Evolutionary conservation across 2,797 vertebrate genomes (phyloP).

Genomic region (Aplochiton taeniatus): DNA sequence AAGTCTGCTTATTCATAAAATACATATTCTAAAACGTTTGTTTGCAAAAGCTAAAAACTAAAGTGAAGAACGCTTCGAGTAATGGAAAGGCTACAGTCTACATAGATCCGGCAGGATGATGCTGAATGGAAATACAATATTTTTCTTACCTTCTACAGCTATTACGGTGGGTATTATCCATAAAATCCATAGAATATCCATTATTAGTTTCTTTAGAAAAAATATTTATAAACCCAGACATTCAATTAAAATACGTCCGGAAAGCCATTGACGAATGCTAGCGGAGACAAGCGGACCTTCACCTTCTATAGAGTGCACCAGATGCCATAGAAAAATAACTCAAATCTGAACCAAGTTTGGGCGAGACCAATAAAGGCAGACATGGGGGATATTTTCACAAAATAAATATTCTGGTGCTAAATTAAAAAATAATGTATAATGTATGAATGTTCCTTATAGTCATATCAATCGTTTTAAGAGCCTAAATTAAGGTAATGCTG

Average conservation of each 20-base stretch:
- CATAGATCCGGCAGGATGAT: constrained; percentile 48
- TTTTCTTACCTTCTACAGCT: constrained; percentile 82
- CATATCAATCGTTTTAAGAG: too few species aligned
- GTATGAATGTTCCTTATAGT: accelerated
- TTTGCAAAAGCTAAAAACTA: too few species aligned
- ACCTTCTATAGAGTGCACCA: constrained; percentile 69
- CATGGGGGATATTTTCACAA: constrained; percentile 58
- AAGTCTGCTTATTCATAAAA: too few species aligned
- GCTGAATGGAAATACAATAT: constrained; percentile 48
- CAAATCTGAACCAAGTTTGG: constrained; percentile 81
- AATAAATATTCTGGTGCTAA: not conserved
- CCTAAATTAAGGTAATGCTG: too few species aligned
- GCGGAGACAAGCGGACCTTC: constrained; percentile 73
- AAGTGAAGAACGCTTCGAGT: too few species aligned
- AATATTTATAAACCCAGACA: constrained; percentile 64
- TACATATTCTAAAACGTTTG: too few species aligned
- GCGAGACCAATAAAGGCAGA: constrained; percentile 77
- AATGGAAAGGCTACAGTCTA: too few species aligned
- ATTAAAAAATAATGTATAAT: accelerated
- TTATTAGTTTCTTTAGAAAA: constrained; percentile 69
- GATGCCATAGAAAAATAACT: constrained; percentile 68
- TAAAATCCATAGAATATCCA: constrained; percentile 87
- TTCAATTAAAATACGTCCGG: constrained; percentile 77
- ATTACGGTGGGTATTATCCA: constrained; percentile 79
- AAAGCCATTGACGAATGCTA: constrained; percentile 78